A percentile compares a stretch with the other conserved stretches of the same genome.
These are phyloP conservation scores for Abramis brama DNA, from an alignment of 2,113 vertebrate genomes.

Conservation along the genomic window DNA sequence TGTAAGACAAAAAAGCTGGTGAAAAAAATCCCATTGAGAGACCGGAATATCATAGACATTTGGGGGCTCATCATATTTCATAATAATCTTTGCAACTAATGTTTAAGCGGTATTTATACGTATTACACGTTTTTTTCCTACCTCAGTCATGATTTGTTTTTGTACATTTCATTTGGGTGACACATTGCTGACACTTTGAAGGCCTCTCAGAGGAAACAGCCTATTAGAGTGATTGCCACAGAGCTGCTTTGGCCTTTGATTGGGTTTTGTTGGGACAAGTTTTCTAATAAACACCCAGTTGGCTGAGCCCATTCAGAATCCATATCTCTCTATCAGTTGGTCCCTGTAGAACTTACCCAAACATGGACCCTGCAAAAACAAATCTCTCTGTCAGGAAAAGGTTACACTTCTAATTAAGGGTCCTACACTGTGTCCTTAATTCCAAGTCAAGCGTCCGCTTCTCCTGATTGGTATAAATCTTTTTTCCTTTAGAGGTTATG, in stretches of 20 bases:
- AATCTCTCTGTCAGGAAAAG: constrained; percentile 78
- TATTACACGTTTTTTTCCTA: background rate
- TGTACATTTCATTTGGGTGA: constrained; percentile 15
- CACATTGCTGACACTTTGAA: constrained; percentile 52
- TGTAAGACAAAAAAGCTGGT: too few species aligned
- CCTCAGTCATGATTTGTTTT: background rate
- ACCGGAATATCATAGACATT: too few species aligned
- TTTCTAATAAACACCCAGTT: constrained; percentile 86
- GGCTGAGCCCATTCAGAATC: constrained; percentile 74
- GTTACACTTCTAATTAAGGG: constrained; percentile 72
- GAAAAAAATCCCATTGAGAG: too few species aligned
- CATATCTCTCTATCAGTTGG: constrained; percentile 75
- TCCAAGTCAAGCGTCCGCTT: constrained; percentile 75
- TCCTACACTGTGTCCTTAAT: constrained; percentile 71
- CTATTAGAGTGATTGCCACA: constrained; percentile 70
- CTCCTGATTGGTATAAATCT: constrained; percentile 73
- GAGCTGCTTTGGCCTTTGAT: constrained; percentile 73
- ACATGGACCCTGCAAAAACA: constrained; percentile 77
- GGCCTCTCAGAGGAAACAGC: constrained; percentile 63
- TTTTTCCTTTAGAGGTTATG: constrained; percentile 72
- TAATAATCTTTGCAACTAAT: background rate
- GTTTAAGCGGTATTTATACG: too few species aligned
- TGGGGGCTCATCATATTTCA: background rate
- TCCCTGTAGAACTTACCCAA: constrained; percentile 83
- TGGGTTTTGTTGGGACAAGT: constrained; percentile 82